Base-by-base conservation (phyloP, 2,888 invertebrate genomes). In the Helicoverpa assulta region DNA sequence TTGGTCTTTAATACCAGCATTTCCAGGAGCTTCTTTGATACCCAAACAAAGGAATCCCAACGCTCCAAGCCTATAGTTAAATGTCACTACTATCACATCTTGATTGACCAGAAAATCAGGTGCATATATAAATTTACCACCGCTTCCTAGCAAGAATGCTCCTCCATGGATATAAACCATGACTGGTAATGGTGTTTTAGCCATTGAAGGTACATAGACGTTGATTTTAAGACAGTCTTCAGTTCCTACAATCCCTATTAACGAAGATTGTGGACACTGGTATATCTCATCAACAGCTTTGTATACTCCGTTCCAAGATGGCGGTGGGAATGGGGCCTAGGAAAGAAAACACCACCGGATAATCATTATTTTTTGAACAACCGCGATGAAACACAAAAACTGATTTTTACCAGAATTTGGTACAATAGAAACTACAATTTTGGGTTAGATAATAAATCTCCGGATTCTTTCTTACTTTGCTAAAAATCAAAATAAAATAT, bases 151-250 rank as follows among this genome's bases (percentile, higher is more conserved):
- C 1, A 89, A 55, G 70, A 95, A 95, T 16, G 93, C 94, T 64
- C 95, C 95, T 40, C 95, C 95, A 40, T 95, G 95, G 29, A 95
- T 89, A 59, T 80, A 95, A 0, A 95, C 92, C 95, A 95, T 95
- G 1, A 95, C 95, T 21, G 95, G 90, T 2, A 93, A 69, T 6
- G 89, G 91, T 77, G 70, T 82, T 37, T 77, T 66, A 2, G 86
- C 79, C 21, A 79, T 71, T 0, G 86, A 85, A 64, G 95, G 95
- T 5, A 92, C 91, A 57, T 93, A 94, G 0, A 95, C 89, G 68
- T 95, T 95, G 2, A 92, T 82, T 85, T 91, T 93, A 5, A 95
- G 76, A 64, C 95, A 95, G 69, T 95, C 94, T 87, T 95, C 95
- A 12, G 85, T 75, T 10, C 95, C 95, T 14, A 89, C 72, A 0